phyloP scores from a whole-genome alignment of 2,888 invertebrate species.

The Himalopsyche anomala region DNA sequence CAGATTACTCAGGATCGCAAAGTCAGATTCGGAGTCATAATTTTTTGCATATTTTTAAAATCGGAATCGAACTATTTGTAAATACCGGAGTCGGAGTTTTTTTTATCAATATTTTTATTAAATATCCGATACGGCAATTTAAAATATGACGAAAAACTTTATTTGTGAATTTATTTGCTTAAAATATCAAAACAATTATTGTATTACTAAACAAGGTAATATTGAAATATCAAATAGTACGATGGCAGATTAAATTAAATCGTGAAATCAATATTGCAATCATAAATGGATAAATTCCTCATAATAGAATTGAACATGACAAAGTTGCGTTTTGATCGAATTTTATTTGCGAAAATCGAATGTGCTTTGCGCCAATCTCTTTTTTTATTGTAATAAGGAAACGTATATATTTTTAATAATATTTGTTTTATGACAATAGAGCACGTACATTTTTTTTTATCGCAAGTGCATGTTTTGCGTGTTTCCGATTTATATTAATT shows the following conservation, averaged over 20 bases:
- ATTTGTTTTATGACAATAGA: neutral
- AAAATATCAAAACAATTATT: neutral
- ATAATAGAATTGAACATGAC: neutral
- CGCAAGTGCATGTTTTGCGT: neutral
- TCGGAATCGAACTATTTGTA: too few relatives aligned
- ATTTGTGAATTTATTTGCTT: neutral
- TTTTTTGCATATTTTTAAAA: too few relatives aligned
- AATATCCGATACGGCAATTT: too few relatives aligned
- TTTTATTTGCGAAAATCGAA: neutral
- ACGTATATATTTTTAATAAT: neutral
- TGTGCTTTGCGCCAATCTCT: neutral
- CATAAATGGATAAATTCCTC: slow-evolving; percentile 10
- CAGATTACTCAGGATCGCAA: too few relatives aligned
- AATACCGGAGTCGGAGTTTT: too few relatives aligned
- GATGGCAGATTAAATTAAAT: slow-evolving; percentile 20
- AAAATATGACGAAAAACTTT: neutral
- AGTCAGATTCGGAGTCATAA: too few relatives aligned
- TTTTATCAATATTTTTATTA: too few relatives aligned
- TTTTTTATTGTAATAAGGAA: slow-evolving; percentile 21
- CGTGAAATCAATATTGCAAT: slow-evolving; percentile 4
- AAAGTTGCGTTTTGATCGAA: neutral
- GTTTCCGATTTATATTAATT: neutral
- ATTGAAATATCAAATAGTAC: too few relatives aligned
- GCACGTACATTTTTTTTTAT: neutral
- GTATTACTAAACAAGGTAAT: neutral